A percentile compares a stretch with the other conserved stretches of the same genome.
Conservation (phyloP, 2,797 vertebrate genomes). For the Eulemur coronatus region DNA sequence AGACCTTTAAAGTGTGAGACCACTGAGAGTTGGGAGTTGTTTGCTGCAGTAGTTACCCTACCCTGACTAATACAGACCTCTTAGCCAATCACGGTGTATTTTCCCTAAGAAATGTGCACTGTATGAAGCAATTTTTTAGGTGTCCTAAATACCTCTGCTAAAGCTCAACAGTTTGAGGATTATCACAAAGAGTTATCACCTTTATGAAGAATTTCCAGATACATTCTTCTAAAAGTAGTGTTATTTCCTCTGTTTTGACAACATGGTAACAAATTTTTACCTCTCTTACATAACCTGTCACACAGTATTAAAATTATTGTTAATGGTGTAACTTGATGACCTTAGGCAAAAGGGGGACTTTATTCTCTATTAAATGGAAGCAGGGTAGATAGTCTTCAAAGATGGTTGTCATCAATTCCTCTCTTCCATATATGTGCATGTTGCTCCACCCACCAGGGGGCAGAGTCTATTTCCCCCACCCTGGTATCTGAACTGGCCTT, state of each 20-base stretch:
- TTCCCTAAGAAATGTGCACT: background rate
- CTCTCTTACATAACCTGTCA: background rate
- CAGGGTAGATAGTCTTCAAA: background rate
- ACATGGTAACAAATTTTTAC: background rate
- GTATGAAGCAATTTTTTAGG: background rate
- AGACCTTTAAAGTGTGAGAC: background rate
- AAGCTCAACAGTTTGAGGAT: background rate
- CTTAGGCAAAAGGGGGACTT: background rate
- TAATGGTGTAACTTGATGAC: background rate
- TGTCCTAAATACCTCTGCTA: background rate
- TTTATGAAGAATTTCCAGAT: background rate
- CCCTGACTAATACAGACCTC: background rate
- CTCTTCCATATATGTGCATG: background rate
- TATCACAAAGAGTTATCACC: background rate
- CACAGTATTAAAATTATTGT: background rate
- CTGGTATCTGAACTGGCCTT: background rate
- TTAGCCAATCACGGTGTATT: background rate
- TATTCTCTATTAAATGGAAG: background rate
- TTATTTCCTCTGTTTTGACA: constrained; percentile 7
- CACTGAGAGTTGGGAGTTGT: background rate
- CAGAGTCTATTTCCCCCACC: background rate
- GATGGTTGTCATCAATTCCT: background rate
- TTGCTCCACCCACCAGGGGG: background rate
- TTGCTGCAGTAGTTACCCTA: background rate
- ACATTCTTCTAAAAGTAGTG: background rate